Base-by-base conservation (phyloP, 2,888 invertebrate genomes). In the Pammene aurita region DNA sequence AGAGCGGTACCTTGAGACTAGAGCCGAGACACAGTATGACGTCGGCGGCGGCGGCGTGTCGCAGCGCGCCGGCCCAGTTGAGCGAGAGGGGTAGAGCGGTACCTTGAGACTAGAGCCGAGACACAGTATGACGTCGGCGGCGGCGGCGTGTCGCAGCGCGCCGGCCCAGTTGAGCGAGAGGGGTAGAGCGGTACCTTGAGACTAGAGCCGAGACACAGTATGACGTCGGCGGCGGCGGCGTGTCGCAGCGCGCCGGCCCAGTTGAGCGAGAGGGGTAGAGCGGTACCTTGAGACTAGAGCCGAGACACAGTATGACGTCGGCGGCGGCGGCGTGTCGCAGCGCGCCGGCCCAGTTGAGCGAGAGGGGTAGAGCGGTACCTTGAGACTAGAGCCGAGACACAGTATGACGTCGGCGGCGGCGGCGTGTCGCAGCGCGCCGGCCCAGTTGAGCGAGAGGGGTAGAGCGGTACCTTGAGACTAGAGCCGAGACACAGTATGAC, bases 141-240 rank as follows among this genome's bases (percentile, higher is more conserved):
- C 78, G 95, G 95, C 83, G 97, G 96, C 96, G 97, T 97, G 83
- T 96, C 35, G 35, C 35, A 35, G 35, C 35, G 35, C 35, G 35
- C 35, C 35, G 5, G 35, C 35, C 35, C 35, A 35, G 35, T 35
- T 35, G 35, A 35, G 35, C 35, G 35, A 7, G 5, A 4, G 7
- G 35, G 35, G 35, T 35, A 7, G 5, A 5, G 7, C 35, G 7
- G 35, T 35, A 35, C 35, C 35, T 35, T 35, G 35, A 35, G 35
- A 7, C 35, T 35, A 7, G 35, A 35, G 35, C 35, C 35, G 35
- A 35, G 35, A 35, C 35, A 35, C 96, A 98, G 98, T 99, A 66
- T 99, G 93, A 94, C 98, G 97, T n/a, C 96, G 95, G 91, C 99
- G 99, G 80, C 96, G 96, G 80, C 97, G 97, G 76, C 99, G 91